phyloP scores from a whole-genome alignment of 2,113 vertebrate genomes.

The Symphodus melops region DNA sequence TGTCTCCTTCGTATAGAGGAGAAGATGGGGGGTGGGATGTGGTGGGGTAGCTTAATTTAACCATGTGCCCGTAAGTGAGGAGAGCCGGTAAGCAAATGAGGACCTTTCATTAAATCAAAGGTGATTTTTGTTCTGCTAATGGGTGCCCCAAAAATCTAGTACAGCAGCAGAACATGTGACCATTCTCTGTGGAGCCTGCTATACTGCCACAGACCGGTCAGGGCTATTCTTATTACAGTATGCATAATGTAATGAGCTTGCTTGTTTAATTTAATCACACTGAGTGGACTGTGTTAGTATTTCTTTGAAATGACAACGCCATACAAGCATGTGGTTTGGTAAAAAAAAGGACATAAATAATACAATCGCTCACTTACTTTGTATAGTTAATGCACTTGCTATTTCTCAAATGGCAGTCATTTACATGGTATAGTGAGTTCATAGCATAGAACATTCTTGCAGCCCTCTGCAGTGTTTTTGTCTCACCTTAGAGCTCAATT shows the following conservation, averaged over 20 bases:
- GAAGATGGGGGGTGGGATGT: slow-evolving; percentile 43
- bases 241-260: slow-evolving; percentile 83
- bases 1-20: slow-evolving; percentile 75
- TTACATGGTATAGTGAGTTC: slow-evolving; percentile 65
- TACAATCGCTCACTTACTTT: slow-evolving; percentile 63
- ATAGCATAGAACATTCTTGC: slow-evolving; percentile 31
- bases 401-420: slow-evolving; percentile 67
- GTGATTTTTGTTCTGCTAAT: slow-evolving; percentile 86
- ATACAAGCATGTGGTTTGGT: slow-evolving; percentile 64
- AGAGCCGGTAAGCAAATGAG: slow-evolving; percentile 83
- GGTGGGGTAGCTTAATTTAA: slow-evolving; percentile 75
- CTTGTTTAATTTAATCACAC: slow-evolving; percentile 81
- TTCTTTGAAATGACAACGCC: slow-evolving; percentile 75
- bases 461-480: slow-evolving; percentile 23
- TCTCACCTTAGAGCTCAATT: slow-evolving; percentile 24
- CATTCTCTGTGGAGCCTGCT: slow-evolving; percentile 77
- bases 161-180: slow-evolving; percentile 79
- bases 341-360: slow-evolving; percentile 75
- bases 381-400: slow-evolving; percentile 64
- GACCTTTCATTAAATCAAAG: slow-evolving; percentile 86
- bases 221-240: slow-evolving; percentile 82
- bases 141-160: slow-evolving; percentile 81
- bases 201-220: slow-evolving; percentile 77
- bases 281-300: slow-evolving; percentile 79
- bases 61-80: slow-evolving; percentile 81